Base-by-base conservation (phyloP, 2,113 vertebrate species). In the Calypte anna region DNA sequence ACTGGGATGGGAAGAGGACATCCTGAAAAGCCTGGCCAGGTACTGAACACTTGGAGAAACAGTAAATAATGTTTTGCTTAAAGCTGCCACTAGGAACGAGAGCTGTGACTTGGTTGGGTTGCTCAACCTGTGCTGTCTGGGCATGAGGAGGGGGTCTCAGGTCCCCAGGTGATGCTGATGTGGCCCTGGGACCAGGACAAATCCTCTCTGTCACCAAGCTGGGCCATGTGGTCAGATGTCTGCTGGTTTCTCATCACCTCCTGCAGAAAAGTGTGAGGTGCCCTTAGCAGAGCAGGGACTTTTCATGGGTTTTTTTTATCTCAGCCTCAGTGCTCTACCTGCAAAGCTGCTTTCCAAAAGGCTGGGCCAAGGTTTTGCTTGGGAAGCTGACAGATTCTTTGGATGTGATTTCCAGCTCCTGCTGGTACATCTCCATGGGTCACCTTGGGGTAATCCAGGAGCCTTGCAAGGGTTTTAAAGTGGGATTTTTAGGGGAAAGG, bases 271-370 rank as follows among this genome's bases (percentile, higher is more conserved):
- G 28, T 8, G 21, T 2, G 14, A 51, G 22, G 18, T 68, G 15
- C 40, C 1, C 1, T 13, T 33, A n/a, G 44, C 40, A 61, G 59
- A 22, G n/a, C 22, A 20, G 43, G 22, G 69, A 11, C 19, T 5
- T 38, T 11, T 57, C 6, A 14, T 46, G 27, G 23, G 19, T 13
- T 13, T 7, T 13, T 13, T 7, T 1, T 2, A 4, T 6, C 13
- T 2, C 20, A 28, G 30, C 5, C 15, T 54, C 50, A 5, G 0
- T 4, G 43, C 24, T 62, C 0, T 16, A 10, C 16, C 50, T 46
- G 17, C 31, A 59, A 67, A 59, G 44, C 30, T 59, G 54, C 15
- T 40, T 57, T 48, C 61, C 30, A 9, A 23, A 55, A 43, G 19
- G 30, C 13, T 23, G 18, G 27, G 72, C 28, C 3, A 4, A 28